phyloP scores from a whole-genome alignment of 2,888 invertebrate species.

The Ophion ellenae region DNA sequence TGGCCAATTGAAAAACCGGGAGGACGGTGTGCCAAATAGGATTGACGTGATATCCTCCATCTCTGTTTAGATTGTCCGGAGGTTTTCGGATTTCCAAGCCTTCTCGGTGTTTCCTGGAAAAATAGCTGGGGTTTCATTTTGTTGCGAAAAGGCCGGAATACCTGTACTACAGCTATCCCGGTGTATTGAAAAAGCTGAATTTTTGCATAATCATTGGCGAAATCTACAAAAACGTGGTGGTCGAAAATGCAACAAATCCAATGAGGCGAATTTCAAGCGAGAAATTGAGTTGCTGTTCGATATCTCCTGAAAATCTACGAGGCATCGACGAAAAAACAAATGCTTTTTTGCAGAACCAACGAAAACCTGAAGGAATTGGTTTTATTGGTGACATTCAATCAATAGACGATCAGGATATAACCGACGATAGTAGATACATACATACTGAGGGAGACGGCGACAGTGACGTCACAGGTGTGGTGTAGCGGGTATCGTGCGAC shows the following conservation, averaged over 20 bases:
- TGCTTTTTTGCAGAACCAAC: slow-evolving; percentile 11
- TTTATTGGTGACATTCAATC: slow-evolving; percentile 29
- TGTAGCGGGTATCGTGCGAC: too few species aligned
- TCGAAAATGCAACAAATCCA: slow-evolving; percentile 19
- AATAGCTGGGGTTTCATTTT: too few species aligned
- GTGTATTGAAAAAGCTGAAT: slow-evolving; percentile 50
- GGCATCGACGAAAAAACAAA: slow-evolving; percentile 10
- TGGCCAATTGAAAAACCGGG: too few species aligned
- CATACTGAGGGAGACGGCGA: too few species aligned
- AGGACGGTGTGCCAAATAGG: too few species aligned
- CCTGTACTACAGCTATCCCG: slow-evolving; percentile 33
- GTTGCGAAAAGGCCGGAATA: slow-evolving; percentile 35
- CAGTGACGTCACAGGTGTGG: too few species aligned
- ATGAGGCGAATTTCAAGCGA: slow-evolving; percentile 1
- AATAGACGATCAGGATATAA: slow-evolving; percentile 3
- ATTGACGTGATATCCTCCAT: too few species aligned
- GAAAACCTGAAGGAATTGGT: slow-evolving; percentile 25
- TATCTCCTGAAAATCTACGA: slow-evolving; percentile 7
- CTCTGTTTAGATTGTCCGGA: too few species aligned
- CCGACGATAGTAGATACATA: too few species aligned
- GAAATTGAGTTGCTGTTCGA: slow-evolving; percentile 21
- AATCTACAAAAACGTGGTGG: slow-evolving; percentile 48
- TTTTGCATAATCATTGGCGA: slow-evolving; percentile 37
- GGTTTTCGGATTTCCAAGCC: too few species aligned
- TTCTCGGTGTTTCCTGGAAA: too few species aligned